Evolutionary conservation across 1,140 invertebrate species (phyloP).

Genomic region (Pteromalus puparum): DNA sequence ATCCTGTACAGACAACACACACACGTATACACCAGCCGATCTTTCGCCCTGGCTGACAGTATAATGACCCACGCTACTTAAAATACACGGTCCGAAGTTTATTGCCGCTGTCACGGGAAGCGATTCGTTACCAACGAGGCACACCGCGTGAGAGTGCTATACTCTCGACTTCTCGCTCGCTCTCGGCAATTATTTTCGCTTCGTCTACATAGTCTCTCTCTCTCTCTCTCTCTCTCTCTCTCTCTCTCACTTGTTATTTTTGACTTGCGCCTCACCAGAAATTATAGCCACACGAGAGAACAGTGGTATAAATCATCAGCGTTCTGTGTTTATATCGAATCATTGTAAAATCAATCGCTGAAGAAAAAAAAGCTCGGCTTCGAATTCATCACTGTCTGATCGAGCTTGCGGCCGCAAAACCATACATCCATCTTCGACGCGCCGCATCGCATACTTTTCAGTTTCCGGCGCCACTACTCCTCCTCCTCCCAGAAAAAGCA

Average conservation of each 20-base stretch:
- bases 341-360: neutral
- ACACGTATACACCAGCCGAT: neutral
- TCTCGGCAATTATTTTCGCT: constrained; percentile 42
- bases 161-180: neutral
- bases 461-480: constrained; percentile 4
- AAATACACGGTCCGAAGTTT: constrained; percentile 44
- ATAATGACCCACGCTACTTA: constrained; percentile 54
- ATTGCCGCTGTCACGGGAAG: constrained; percentile 47
- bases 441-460: constrained; percentile 30
- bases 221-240: too few relatives aligned
- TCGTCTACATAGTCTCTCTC: constrained; percentile 23
- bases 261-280: neutral
- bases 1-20: neutral
- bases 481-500: neutral
- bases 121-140: constrained; percentile 39
- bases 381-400: constrained; percentile 3
- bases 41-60: constrained; percentile 41
- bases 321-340: constrained; percentile 12
- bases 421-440: constrained; percentile 23
- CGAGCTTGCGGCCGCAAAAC: neutral
- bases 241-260: constrained; percentile 7
- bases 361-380: neutral
- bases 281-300: neutral
- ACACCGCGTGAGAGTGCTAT: neutral
- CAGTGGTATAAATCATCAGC: neutral